phyloP scores from a whole-genome alignment of 2,888 invertebrate species.

The Euphydryas editha region DNA sequence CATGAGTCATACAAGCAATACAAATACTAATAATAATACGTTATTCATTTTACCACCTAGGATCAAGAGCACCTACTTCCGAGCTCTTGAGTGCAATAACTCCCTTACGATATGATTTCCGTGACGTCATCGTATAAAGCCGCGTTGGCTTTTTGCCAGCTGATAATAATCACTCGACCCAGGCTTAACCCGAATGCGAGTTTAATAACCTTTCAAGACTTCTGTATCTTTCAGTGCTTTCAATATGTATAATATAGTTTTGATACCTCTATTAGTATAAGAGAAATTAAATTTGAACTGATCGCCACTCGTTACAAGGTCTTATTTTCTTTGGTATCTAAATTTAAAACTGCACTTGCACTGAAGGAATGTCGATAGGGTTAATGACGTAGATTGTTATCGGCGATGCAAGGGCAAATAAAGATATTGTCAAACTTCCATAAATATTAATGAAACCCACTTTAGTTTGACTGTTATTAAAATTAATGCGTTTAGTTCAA shows the following conservation, averaged over 20 bases:
- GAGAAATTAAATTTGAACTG: constrained; percentile 16
- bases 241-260: constrained; percentile 48
- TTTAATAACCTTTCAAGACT: constrained; percentile 73
- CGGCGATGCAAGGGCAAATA: constrained; percentile 36
- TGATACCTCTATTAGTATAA: constrained; percentile 27
- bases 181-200: constrained; percentile 68
- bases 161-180: constrained; percentile 74
- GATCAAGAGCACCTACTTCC: constrained; percentile 27
- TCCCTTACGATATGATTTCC: constrained; percentile 44
- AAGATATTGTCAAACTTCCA: constrained; percentile 53
- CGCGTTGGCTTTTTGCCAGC: constrained; percentile 73
- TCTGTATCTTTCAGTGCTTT: constrained; percentile 53
- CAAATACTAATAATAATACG: constrained; percentile 15
- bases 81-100: constrained; percentile 34
- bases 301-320: background rate
- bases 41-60: constrained; percentile 25
- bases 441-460: constrained; percentile 71
- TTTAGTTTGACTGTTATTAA: constrained; percentile 69
- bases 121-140: constrained; percentile 67
- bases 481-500: constrained; percentile 73
- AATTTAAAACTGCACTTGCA: constrained; percentile 22
- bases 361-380: constrained; percentile 21
- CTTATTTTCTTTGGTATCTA: constrained; percentile 9
- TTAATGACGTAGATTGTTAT: constrained; percentile 36
- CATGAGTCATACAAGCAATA: constrained; percentile 14